Evolutionary conservation across 2,113 vertebrate genomes (phyloP), one percentile per base, ranked within the genome.

Genomic region (Benitochromis conjunctus): DNA sequence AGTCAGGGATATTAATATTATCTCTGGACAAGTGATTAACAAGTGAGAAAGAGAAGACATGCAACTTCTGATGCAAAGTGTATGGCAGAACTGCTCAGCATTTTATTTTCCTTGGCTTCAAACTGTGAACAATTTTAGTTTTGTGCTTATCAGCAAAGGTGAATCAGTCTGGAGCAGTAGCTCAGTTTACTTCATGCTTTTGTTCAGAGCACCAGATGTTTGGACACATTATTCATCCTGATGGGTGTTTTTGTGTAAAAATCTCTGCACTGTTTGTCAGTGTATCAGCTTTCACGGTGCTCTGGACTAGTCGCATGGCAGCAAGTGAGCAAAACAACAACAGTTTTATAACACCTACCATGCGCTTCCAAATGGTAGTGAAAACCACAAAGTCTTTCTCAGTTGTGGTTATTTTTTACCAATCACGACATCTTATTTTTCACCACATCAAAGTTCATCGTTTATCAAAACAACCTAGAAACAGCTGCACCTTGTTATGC

Each of bases 161-260:
- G 69, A 85, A 21, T 86, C 58, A 58, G 79, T 64, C 41, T 85
- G 66, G 41, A 80, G 54, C 84, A 83, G 82, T 66, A 90, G 90
- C 91, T 86, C 51, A 3, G 86, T 80, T 77, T 55, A 36, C 60
- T 77, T 53, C 38, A 69, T 46, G 83, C n/a, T 86, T 88, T 84
- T 92, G 84, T 82, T 92, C 21, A 86, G 82, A 77, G 46, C 83
- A 82, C 82, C 92, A 93, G 92, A 91, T 95, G 93, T 90, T 91
- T 89, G 82, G 58, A 90, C 90, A 74, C 76, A 89, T 92, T 89
- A 94, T 92, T 94, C 80, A 92, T 89, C 84, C 60, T 90, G 69
- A 88, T 85, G 82, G 51, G 31, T 90, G 90, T 92, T 94, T 88
- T 90, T 90, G 77, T 90, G 81, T 86, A 84, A 88, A 91, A 88